Evolutionary conservation across 2,888 invertebrate genomes (phyloP).

Genomic region (Phortica magna): DNA sequence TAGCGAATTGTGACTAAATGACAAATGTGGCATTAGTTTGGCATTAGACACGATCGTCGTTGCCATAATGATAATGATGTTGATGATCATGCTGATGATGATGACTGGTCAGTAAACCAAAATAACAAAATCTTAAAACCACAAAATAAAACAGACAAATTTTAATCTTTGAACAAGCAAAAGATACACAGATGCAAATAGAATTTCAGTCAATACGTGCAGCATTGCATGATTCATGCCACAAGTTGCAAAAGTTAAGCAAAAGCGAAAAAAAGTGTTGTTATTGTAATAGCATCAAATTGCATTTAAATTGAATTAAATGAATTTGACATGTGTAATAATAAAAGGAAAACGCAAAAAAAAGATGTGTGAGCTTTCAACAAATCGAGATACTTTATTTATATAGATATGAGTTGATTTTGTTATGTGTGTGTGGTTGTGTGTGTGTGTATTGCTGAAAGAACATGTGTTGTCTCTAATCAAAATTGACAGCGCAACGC

Average conservation of each 20-base stretch:
- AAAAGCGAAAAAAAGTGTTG: too few species aligned
- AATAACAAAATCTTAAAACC: conserved; percentile 9
- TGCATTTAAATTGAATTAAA: conserved; percentile 70
- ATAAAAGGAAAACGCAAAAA: background rate
- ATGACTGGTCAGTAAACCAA: background rate
- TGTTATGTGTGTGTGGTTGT: background rate
- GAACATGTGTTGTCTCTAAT: conserved; percentile 62
- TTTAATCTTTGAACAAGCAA: background rate
- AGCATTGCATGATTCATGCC: conserved; percentile 27
- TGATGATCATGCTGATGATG: too few species aligned
- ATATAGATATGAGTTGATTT: background rate
- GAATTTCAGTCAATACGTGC: conserved; percentile 17
- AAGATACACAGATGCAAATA: background rate
- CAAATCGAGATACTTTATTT: conserved; percentile 1
- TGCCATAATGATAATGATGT: too few species aligned
- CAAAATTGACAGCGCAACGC: conserved; percentile 57
- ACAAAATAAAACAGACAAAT: background rate
- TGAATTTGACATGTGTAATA: conserved; percentile 65
- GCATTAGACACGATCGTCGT: too few species aligned
- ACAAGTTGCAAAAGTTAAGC: conserved; percentile 30
- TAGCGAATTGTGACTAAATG: conserved; percentile 15
- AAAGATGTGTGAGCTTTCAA: conserved; percentile 22
- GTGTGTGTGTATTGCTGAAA: background rate
- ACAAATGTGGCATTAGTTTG: conserved; percentile 32
- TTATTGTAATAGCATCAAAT: conserved; percentile 62